phyloP scores from a whole-genome alignment of 2,888 invertebrate genomes.

The Stenoptilia bipunctidactyla region DNA sequence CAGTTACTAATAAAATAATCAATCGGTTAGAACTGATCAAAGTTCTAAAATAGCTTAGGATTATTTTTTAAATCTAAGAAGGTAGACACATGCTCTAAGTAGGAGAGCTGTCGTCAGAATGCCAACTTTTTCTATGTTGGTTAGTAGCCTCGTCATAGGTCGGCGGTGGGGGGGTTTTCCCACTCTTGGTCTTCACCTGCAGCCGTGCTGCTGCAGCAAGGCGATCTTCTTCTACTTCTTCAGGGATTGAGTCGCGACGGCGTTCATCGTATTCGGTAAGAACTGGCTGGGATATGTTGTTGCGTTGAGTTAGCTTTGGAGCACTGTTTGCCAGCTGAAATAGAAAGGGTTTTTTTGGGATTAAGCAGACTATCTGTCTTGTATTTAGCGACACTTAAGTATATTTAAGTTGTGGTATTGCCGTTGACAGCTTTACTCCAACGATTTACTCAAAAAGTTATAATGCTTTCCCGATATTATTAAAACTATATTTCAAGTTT shows the following conservation, averaged over 20 bases:
- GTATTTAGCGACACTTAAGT: too few relatives aligned
- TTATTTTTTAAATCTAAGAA: too few relatives aligned
- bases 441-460: too few relatives aligned
- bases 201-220: constrained; percentile 32
- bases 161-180: constrained; percentile 46
- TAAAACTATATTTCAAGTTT: too few relatives aligned
- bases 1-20: too few relatives aligned
- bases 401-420: too few relatives aligned
- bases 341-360: too few relatives aligned
- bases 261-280: constrained; percentile 70
- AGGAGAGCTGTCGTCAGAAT: constrained; percentile 60
- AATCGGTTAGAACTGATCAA: too few relatives aligned
- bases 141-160: constrained; percentile 52
- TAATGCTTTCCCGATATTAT: too few relatives aligned
- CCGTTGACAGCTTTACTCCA: too few relatives aligned
- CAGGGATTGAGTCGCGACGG: constrained; percentile 74
- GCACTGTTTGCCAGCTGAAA: constrained; percentile 73
- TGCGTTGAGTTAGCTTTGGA: constrained; percentile 71
- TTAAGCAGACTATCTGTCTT: too few relatives aligned
- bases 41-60: too few relatives aligned
- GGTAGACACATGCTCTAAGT: constrained; percentile 40
- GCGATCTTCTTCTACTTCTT: constrained; percentile 67
- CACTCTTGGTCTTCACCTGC: constrained; percentile 47
- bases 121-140: constrained; percentile 64
- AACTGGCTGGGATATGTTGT: constrained; percentile 73